Evolutionary conservation across 2,888 invertebrate species (phyloP), one percentile per base, ranked within the genome.

Genomic region (Biston betularia): DNA sequence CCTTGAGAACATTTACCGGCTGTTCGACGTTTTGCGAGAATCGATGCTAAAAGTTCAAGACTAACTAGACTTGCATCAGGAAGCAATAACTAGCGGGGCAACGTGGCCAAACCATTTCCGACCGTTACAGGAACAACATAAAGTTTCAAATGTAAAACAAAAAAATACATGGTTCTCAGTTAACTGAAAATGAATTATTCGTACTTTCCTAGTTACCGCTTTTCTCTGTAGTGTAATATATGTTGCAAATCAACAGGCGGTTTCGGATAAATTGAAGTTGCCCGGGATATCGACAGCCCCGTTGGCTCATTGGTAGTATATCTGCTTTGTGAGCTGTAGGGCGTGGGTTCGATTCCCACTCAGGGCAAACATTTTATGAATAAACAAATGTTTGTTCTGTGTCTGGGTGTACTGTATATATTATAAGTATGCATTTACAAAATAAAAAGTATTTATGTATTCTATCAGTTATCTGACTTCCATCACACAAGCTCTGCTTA

Each of bases 11-110:
- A 42, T 24, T 12, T 4, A 15, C 38, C 15, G 15, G 11, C 15
- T 24, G 54, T 0, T 6, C 14, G 24, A 44, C 12, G 8, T 8
- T 63, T 63, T 8, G 45, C 50, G 42, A 56, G 40, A 56, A 34
- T 49, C 49, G 15, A 33, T 35, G 35, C 11, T 49, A 15, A 48
- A 62, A 60, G 60, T 65, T 65, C 65, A 65, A 65, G 65, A 49
- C 7, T n/a, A 61, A 56, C 61, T 6, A 61, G 56, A 65, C 52
- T 52, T 50, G 33, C 33, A 52, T 33, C 60, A 56, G 65, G 65
- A 65, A 65, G 61, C 34, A 44, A 61, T 53, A 65, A 61, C 14
- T 35, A 34, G 33, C 12, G 15, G 1, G 7, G 14, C 45, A 48
- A 40, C 24, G 34, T n/a, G 52, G 12, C 44, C 40, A 35, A 54